Evolutionary conservation across 2,113 vertebrate species (phyloP).

Genomic region (Microtus richardsoni): DNA sequence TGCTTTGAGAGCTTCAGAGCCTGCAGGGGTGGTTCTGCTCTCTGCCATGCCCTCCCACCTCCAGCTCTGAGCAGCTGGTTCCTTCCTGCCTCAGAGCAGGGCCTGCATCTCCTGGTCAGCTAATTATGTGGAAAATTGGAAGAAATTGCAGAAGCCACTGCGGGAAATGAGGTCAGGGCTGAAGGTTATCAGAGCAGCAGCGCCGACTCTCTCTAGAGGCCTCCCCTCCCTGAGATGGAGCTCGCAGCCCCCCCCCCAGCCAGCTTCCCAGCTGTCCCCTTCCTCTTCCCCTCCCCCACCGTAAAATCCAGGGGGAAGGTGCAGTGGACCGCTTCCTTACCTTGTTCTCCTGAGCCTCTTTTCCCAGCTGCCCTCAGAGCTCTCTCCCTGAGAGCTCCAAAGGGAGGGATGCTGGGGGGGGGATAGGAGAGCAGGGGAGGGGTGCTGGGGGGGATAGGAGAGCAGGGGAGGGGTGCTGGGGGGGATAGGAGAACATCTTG

Average conservation of each 20-base stretch:
- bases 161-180: conserved; percentile 80
- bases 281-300: neutral
- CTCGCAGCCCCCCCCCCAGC: neutral
- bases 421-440: neutral
- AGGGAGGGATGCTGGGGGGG: neutral
- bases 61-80: neutral
- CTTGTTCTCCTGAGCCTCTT: neutral
- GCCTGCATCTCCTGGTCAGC: conserved; percentile 72
- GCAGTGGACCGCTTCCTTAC: accelerated
- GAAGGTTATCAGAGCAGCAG: conserved; percentile 70
- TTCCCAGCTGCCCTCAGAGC: neutral
- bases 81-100: conserved; percentile 43
- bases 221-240: neutral
- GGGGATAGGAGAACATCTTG: neutral
- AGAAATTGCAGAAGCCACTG: conserved; percentile 74
- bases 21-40: neutral
- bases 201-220: neutral
- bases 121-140: conserved; percentile 85
- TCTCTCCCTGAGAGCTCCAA: neutral
- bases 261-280: neutral
- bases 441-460: neutral
- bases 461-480: neutral
- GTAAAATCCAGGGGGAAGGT: neutral
- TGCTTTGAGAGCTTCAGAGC: neutral
- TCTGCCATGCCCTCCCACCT: neutral